These are phyloP conservation scores for Schizothorax lantsangensis DNA, from an alignment of 2,797 vertebrate genomes.

Conservation along the genomic window DNA sequence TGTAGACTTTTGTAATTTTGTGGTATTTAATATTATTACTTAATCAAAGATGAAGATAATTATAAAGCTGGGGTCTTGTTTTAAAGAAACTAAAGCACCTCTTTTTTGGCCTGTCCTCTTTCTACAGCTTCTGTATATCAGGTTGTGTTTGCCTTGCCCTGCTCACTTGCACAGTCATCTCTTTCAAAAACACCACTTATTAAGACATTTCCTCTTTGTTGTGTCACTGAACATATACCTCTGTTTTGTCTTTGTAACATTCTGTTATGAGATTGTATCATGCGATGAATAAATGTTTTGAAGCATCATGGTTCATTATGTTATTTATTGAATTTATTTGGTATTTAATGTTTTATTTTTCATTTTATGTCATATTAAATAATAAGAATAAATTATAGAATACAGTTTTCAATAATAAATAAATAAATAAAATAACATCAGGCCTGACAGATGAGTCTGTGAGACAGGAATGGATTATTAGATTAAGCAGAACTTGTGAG, in stretches of 20 bases:
- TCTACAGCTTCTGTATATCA: slow-evolving; percentile 43
- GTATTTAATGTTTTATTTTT: too few relatives aligned
- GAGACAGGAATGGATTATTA: not conserved
- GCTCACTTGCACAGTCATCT: slow-evolving; percentile 17
- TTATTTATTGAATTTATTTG: not conserved
- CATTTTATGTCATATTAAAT: too few relatives aligned
- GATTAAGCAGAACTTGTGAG: slow-evolving; percentile 43
- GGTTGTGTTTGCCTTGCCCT: slow-evolving; percentile 18
- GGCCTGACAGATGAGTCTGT: not conserved
- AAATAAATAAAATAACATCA: not conserved
- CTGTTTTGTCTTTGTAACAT: slow-evolving; percentile 69
- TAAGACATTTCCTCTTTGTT: slow-evolving; percentile 8
- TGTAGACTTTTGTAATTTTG: slow-evolving; percentile 49
- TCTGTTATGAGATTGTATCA: slow-evolving; percentile 68
- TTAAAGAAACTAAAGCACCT: slow-evolving; percentile 55
- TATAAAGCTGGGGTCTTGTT: slow-evolving; percentile 18
- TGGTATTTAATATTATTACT: slow-evolving; percentile 42
- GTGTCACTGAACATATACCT: slow-evolving; percentile 64
- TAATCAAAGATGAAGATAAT: not conserved
- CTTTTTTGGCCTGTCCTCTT: slow-evolving; percentile 54
- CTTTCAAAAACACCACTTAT: slow-evolving; percentile 7
- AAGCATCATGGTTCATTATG: slow-evolving; percentile 68
- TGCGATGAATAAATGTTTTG: slow-evolving; percentile 83
- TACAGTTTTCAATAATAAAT: not conserved
- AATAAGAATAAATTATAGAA: not conserved